phyloP scores from a whole-genome alignment of 2,888 invertebrate species.

The Trachelus iudaicus region DNA sequence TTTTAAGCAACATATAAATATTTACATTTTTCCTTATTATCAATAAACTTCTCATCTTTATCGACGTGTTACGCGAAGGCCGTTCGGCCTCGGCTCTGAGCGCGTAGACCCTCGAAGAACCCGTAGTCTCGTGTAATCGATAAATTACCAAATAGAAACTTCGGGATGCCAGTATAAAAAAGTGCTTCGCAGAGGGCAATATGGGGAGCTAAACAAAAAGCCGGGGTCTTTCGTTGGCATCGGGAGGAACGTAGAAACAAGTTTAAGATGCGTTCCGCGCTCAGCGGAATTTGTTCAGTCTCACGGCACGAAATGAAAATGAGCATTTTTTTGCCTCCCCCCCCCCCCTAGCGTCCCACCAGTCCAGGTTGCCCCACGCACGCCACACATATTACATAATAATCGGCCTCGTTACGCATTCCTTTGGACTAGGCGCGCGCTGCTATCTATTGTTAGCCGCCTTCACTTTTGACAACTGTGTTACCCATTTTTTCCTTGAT shows the following conservation, averaged over 20 bases:
- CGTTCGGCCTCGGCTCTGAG: too few species aligned
- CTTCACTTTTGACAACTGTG: slow-evolving; percentile 20
- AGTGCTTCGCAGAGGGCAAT: background rate
- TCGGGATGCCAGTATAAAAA: background rate
- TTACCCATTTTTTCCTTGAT: slow-evolving; percentile 13
- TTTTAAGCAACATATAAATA: too few species aligned
- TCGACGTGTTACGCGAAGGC: too few species aligned
- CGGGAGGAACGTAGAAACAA: background rate
- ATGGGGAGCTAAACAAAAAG: background rate
- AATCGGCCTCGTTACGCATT: slow-evolving; percentile 21
- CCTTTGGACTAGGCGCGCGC: slow-evolving; percentile 13
- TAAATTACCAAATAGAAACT: background rate
- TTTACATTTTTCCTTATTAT: too few species aligned
- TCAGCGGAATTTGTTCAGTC: slow-evolving; percentile 2
- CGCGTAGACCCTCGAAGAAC: too few species aligned
- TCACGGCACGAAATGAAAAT: slow-evolving; percentile 4
- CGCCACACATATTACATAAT: slow-evolving; percentile 20
- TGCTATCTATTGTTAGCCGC: slow-evolving; percentile 16
- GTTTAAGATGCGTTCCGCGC: slow-evolving; percentile 2
- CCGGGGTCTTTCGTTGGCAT: background rate
- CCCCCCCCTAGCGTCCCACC: background rate
- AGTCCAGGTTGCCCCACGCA: background rate
- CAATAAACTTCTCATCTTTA: too few species aligned
- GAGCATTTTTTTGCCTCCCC: slow-evolving; percentile 2
- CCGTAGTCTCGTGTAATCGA: background rate